Evolutionary conservation across 1,140 invertebrate genomes (phyloP).

Genomic region (Rhizoglyphus robini): DNA sequence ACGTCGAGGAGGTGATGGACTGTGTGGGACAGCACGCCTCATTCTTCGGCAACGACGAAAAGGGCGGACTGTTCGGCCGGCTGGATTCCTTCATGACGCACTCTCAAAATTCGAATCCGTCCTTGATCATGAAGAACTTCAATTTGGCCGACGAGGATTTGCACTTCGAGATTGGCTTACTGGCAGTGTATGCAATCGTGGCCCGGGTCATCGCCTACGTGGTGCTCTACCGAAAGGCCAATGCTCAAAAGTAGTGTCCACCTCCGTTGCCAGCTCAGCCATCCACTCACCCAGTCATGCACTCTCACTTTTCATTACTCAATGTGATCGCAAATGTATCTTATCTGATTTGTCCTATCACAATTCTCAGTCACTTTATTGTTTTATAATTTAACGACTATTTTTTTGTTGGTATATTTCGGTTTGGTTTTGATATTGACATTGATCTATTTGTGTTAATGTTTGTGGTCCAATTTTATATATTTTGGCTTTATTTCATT

Average conservation of each 20-base stretch:
- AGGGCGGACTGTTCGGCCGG: not conserved
- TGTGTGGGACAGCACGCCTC: not conserved
- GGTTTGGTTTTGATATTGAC: too few relatives aligned
- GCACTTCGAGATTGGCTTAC: not conserved
- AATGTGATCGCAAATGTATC: not conserved
- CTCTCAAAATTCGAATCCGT: conserved; percentile 7
- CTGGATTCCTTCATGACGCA: not conserved
- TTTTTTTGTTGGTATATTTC: not conserved
- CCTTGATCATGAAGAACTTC: conserved; percentile 9
- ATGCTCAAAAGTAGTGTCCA: conserved; percentile 11
- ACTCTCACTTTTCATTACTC: not conserved
- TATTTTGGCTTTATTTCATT: too few relatives aligned
- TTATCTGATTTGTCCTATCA: not conserved
- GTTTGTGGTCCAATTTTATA: too few relatives aligned
- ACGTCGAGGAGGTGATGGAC: conserved; percentile 12
- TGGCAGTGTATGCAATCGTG: conserved; percentile 11
- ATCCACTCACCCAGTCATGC: too few relatives aligned
- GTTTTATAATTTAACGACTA: not conserved
- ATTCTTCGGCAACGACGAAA: not conserved
- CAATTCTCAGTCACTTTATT: not conserved
- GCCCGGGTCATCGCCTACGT: conserved; percentile 7
- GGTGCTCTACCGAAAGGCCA: conserved; percentile 14
- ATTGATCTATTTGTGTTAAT: too few relatives aligned
- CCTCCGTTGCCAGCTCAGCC: too few relatives aligned
- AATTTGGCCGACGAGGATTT: conserved; percentile 16